phyloP scores from a whole-genome alignment of 2,113 vertebrate species.

The Synodontis membranacea region DNA sequence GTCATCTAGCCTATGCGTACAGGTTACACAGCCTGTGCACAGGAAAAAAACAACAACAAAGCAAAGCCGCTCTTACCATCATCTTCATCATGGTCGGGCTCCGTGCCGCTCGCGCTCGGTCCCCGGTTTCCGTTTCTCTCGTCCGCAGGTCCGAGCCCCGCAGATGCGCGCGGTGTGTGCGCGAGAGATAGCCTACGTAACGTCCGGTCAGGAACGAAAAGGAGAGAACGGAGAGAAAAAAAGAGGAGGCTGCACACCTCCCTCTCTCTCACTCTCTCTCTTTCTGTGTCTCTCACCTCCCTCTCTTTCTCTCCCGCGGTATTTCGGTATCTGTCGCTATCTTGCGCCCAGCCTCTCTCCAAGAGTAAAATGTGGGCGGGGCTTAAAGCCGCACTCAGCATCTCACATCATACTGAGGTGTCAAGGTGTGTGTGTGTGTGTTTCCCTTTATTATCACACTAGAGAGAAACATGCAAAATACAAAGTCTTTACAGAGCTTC shows the following conservation, averaged over 20 bases:
- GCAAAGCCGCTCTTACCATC: slow-evolving; percentile 29
- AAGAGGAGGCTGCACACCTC: slow-evolving; percentile 43
- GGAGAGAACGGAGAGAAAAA: slow-evolving; percentile 17
- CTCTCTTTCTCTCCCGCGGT: background rate
- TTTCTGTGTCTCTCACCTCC: slow-evolving; percentile 7
- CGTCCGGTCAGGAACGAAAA: slow-evolving; percentile 51
- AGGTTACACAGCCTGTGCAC: background rate
- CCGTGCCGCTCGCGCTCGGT: slow-evolving; percentile 32
- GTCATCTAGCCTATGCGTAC: background rate
- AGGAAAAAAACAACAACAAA: background rate
- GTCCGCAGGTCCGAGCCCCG: slow-evolving; percentile 53
- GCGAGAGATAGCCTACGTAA: slow-evolving; percentile 44
- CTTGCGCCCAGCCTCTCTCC: background rate
- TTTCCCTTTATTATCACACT: background rate
- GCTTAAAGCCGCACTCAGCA: slow-evolving; percentile 4
- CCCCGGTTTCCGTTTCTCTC: slow-evolving; percentile 39
- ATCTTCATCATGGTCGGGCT: slow-evolving; percentile 59
- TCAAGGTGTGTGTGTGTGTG: slow-evolving; percentile 21
- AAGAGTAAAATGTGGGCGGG: slow-evolving; percentile 16
- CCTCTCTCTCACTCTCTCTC: slow-evolving; percentile 30
- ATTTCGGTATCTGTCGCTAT: slow-evolving; percentile 12
- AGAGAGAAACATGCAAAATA: background rate
- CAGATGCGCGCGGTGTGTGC: slow-evolving; percentile 38
- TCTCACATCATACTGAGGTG: slow-evolving; percentile 11
- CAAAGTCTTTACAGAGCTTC: background rate